Percentiles rank a stretch among this genome's conserved stretches.
Conservation (phyloP, 2,113 vertebrate genomes). For the Cyanistes caeruleus region DNA sequence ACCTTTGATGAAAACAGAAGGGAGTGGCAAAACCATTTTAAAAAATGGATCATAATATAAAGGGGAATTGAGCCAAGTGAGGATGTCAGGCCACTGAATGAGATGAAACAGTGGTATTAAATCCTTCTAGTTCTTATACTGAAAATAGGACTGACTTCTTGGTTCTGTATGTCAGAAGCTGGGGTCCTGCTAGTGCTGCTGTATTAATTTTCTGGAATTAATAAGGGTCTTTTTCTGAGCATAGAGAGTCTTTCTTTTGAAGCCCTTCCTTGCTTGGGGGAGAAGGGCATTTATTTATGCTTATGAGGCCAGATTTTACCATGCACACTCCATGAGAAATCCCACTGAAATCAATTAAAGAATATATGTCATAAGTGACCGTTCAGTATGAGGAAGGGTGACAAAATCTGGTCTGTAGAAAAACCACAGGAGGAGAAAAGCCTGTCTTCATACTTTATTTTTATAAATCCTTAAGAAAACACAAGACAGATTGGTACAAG, state of each 20-base stretch:
- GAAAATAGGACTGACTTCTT: not conserved
- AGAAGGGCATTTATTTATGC: slow-evolving; percentile 28
- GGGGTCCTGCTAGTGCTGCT: not conserved
- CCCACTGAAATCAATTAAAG: slow-evolving; percentile 51
- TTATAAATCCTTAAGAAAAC: not conserved
- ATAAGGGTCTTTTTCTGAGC: not conserved
- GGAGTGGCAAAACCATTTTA: not conserved
- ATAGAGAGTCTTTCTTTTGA: not conserved
- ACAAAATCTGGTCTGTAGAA: not conserved
- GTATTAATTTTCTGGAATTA: not conserved
- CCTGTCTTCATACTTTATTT: not conserved
- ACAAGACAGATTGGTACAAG: slow-evolving; percentile 6
- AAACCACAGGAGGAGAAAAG: not conserved
- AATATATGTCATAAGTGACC: not conserved
- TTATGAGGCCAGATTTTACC: slow-evolving; percentile 20
- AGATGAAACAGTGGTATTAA: not conserved
- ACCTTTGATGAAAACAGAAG: not conserved
- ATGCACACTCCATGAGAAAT: not conserved
- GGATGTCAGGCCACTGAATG: not conserved
- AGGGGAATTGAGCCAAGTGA: not conserved
- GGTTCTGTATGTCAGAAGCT: not conserved
- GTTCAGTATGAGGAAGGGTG: not conserved
- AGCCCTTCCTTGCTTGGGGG: not conserved
- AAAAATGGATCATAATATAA: not conserved
- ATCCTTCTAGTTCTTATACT: not conserved